Conservation (phyloP, 2,888 invertebrate species). For the Leptopilina drosophilae region DNA sequence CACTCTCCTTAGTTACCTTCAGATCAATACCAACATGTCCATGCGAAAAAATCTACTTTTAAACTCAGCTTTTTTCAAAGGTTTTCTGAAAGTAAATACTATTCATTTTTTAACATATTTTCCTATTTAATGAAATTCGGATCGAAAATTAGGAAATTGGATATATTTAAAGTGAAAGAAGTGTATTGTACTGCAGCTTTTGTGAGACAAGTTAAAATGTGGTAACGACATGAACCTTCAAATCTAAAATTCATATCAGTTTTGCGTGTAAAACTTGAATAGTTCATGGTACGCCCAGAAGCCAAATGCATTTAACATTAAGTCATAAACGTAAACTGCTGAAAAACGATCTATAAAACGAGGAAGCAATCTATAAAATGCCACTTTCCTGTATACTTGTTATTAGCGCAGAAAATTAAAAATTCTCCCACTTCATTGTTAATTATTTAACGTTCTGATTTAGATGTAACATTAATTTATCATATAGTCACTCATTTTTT, state of each 20-base stretch:
- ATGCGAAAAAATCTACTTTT: not conserved
- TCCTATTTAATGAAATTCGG: not conserved
- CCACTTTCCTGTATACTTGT: not conserved
- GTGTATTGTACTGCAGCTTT: not conserved
- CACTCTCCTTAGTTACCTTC: not conserved
- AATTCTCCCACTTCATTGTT: not conserved
- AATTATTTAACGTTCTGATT: too few relatives aligned
- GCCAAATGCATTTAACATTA: conserved; percentile 19
- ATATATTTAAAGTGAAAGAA: too few relatives aligned
- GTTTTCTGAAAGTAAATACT: too few relatives aligned
- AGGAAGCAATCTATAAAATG: conserved; percentile 6
- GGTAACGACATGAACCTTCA: conserved; percentile 1
- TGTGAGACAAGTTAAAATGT: conserved; percentile 15
- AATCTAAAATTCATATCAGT: conserved; percentile 30
- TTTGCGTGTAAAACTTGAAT: conserved; percentile 26
- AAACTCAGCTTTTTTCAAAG: not conserved
- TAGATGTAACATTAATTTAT: too few relatives aligned
- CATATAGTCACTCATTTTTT: too few relatives aligned
- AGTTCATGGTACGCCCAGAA: conserved; percentile 17
- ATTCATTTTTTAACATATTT: too few relatives aligned
- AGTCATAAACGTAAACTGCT: conserved; percentile 23
- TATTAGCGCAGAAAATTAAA: not conserved
- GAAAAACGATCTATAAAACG: conserved; percentile 12
- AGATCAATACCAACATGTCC: conserved; percentile 11
- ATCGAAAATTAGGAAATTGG: too few relatives aligned